Evolutionary conservation across 2,888 invertebrate species (phyloP), one percentile per base, ranked within the genome.

Genomic region (Dyspetes luteomarginatus): DNA sequence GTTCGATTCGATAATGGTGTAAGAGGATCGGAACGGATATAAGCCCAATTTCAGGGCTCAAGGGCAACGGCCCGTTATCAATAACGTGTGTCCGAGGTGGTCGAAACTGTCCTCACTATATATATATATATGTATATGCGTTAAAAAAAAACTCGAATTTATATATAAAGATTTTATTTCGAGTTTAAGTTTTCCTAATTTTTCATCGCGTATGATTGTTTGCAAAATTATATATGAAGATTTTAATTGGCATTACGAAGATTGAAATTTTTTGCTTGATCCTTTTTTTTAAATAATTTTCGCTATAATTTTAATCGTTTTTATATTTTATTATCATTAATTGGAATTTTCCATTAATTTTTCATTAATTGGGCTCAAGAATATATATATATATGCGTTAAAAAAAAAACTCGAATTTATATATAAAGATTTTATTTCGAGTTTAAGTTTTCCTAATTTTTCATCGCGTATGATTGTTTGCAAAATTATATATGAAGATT

Each of bases 21-120:
- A 89, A 88, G 88, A 88, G 88, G 88, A 88, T 89, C 86, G 79
- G 82, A 74, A 28, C 68, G 86, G 86, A 89, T 87, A 85, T 86
- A 85, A 82, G 86, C 88, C 87, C 88, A 88, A 87, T 89, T 89
- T 89, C 81, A 73, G 60, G 62, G 41, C 26, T 41, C 17, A 19
- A 45, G 62, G 41, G 15, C 28, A 45, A n/a, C 45, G 43, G 55
- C 55, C 52, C 73, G 55, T 56, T 64, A 73, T 73, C 73, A 55
- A 73, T 73, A 45, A 71, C 36, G 60, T 36, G 50, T 48, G 36
- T 12, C 3, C 36, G 36, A 36, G 12, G 9, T 36, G 36, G n/a
- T n/a, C n/a, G n/a, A n/a, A 36, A 7, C 36, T 36, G 9, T 12
- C 36, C 36, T 12, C 9, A 36, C 36, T 36, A 36, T 12, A 7